These are phyloP conservation scores for Chrysochloris asiatica DNA, from an alignment of 2,113 vertebrate genomes.

Conservation along the genomic window DNA sequence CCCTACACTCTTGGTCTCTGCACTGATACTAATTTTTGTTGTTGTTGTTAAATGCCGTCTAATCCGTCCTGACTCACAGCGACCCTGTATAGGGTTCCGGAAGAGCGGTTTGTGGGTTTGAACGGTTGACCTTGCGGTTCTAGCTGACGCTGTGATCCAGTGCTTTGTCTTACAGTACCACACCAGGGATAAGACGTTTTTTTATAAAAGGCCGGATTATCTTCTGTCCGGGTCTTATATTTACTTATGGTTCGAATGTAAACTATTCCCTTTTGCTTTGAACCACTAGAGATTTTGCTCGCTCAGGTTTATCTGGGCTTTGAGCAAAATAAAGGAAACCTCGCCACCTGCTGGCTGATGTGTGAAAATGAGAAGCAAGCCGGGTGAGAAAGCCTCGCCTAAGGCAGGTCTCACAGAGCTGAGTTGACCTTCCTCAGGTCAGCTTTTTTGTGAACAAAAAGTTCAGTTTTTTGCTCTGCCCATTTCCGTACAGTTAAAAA, in stretches of 20 bases:
- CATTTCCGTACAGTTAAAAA: not conserved
- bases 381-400: not conserved
- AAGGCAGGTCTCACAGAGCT: not conserved
- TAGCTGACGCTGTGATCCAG: too few relatives aligned
- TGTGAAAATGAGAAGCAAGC: not conserved
- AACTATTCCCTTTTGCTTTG: not conserved
- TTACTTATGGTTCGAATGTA: not conserved
- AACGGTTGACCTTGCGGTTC: too few relatives aligned
- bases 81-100: too few relatives aligned
- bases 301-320: not conserved
- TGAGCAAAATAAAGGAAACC: conserved; percentile 46
- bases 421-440: not conserved
- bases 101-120: too few relatives aligned
- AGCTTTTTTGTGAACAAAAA: not conserved
- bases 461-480: not conserved
- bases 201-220: not conserved
- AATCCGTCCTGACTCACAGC: too few relatives aligned
- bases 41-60: too few relatives aligned
- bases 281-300: not conserved
- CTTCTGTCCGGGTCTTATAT: not conserved
- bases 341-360: conserved; percentile 69
- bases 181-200: too few relatives aligned
- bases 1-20: not conserved
- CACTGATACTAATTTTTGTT: rapidly evolving
- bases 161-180: too few relatives aligned